Evolutionary conservation across 2,797 vertebrate species (phyloP).

Genomic region (Epinephelus awoara): DNA sequence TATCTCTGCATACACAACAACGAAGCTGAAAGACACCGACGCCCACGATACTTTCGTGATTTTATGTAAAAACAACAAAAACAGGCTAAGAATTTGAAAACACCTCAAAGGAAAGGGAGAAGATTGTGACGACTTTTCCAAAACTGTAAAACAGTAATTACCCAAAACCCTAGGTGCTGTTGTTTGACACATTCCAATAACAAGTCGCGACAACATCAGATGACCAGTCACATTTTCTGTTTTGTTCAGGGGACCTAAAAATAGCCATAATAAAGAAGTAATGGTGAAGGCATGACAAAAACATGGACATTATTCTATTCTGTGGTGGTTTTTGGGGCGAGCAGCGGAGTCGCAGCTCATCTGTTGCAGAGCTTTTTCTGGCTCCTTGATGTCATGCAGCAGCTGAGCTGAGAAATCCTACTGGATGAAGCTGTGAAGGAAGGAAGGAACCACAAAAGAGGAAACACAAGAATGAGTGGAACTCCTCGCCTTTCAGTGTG

Average conservation of each 20-base stretch:
- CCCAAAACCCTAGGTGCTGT: slow-evolving; percentile 55
- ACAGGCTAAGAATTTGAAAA: slow-evolving; percentile 45
- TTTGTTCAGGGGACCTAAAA: slow-evolving; percentile 70
- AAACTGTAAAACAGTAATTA: slow-evolving; percentile 80
- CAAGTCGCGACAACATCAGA: slow-evolving; percentile 65
- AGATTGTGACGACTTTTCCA: slow-evolving; percentile 49
- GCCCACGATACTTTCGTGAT: slow-evolving; percentile 28
- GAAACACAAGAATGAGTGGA: slow-evolving; percentile 72
- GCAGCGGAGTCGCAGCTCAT: slow-evolving; percentile 57
- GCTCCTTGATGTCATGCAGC: slow-evolving; percentile 80
- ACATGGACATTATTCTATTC: slow-evolving; percentile 74
- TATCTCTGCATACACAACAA: slow-evolving; percentile 52
- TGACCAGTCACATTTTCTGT: slow-evolving; percentile 77
- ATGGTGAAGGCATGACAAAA: slow-evolving; percentile 71
- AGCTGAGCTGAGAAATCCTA: slow-evolving; percentile 71
- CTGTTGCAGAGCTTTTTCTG: slow-evolving; percentile 72
- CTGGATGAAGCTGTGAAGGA: slow-evolving; percentile 72
- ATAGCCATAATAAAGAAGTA: slow-evolving; percentile 77
- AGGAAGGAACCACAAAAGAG: slow-evolving; percentile 72
- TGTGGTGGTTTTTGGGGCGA: slow-evolving; percentile 75
- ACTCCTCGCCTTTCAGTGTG: slow-evolving; percentile 46
- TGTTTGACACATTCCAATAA: slow-evolving; percentile 74
- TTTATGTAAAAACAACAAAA: slow-evolving; percentile 61
- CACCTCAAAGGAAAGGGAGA: slow-evolving; percentile 53
- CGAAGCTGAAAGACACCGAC: slow-evolving; percentile 31